Percentiles rank a stretch among this genome's conserved stretches.
Evolutionary conservation across 1,140 invertebrate genomes (phyloP).

Genomic region (Dendroctonus valens): DNA sequence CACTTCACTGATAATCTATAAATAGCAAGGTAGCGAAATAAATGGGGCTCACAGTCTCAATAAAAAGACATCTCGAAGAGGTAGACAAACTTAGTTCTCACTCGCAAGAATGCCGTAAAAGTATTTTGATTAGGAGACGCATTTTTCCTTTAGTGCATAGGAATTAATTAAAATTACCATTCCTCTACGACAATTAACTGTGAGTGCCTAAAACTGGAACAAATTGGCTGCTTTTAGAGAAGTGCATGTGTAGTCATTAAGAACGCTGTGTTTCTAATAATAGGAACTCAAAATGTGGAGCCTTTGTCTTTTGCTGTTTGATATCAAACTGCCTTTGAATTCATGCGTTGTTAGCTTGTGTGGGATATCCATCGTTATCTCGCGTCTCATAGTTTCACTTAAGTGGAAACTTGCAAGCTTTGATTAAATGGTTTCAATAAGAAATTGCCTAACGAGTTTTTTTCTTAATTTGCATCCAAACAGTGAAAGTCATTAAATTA

Average conservation of each 20-base stretch:
- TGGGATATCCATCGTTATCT: too few species aligned
- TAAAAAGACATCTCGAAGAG: constrained; percentile 5
- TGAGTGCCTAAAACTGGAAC: not conserved
- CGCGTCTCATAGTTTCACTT: too few species aligned
- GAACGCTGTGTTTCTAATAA: too few species aligned
- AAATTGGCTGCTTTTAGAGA: not conserved
- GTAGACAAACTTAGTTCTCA: constrained; percentile 22
- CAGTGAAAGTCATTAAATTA: too few species aligned
- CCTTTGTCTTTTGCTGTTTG: too few species aligned
- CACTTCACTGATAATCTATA: constrained; percentile 1
- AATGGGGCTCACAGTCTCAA: not conserved
- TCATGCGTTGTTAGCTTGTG: too few species aligned
- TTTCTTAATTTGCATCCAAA: too few species aligned
- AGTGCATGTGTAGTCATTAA: not conserved
- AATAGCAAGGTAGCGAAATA: constrained; percentile 12
- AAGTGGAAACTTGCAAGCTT: too few species aligned
- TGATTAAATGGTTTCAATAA: too few species aligned
- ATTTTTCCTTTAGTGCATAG: constrained; percentile 3
- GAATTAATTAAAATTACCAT: constrained; percentile 21
- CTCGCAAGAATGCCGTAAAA: constrained; percentile 6
- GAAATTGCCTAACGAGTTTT: too few species aligned
- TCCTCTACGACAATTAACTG: constrained; percentile 4
- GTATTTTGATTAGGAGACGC: constrained; percentile 18
- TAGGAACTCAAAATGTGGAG: too few species aligned
- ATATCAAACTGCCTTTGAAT: too few species aligned